These are phyloP conservation scores for Natrix natrix DNA, from an alignment of 2,797 vertebrate species.

Conservation along the genomic window DNA sequence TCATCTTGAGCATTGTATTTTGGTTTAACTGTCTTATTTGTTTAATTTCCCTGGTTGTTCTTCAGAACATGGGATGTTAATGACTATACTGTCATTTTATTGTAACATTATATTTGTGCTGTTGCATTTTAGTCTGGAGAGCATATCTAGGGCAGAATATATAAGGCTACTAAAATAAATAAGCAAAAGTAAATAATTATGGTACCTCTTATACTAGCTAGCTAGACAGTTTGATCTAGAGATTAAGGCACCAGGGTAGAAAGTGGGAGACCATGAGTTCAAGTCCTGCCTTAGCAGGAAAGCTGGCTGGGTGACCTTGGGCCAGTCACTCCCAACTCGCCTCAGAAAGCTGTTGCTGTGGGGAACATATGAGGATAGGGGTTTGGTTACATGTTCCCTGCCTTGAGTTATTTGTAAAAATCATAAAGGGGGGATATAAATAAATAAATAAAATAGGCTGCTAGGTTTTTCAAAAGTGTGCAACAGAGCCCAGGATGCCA, in stretches of 20 bases:
- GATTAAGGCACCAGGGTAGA: not conserved
- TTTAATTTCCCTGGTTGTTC: not conserved
- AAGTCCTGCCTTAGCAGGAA: not conserved
- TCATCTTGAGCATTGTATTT: not conserved
- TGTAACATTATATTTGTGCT: not conserved
- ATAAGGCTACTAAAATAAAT: not conserved
- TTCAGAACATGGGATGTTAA: not conserved
- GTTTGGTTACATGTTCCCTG: not conserved
- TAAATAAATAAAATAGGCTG: not conserved
- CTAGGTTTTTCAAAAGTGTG: not conserved
- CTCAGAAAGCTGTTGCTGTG: not conserved
- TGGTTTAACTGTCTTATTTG: not conserved
- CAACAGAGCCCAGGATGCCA: not conserved
- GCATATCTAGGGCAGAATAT: not conserved
- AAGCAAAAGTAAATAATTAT: not conserved
- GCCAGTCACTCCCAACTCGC: not conserved
- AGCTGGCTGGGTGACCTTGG: not conserved
- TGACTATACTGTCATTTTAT: not conserved
- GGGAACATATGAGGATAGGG: not conserved
- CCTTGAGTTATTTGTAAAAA: not conserved
- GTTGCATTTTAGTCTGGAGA: not conserved
- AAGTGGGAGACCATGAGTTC: not conserved
- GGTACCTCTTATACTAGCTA: not conserved
- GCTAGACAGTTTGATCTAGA: not conserved
- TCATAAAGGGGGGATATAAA: not conserved